Conservation (phyloP, 2,113 vertebrate genomes). For the Sinocyclocheilus maitianheensis region DNA sequence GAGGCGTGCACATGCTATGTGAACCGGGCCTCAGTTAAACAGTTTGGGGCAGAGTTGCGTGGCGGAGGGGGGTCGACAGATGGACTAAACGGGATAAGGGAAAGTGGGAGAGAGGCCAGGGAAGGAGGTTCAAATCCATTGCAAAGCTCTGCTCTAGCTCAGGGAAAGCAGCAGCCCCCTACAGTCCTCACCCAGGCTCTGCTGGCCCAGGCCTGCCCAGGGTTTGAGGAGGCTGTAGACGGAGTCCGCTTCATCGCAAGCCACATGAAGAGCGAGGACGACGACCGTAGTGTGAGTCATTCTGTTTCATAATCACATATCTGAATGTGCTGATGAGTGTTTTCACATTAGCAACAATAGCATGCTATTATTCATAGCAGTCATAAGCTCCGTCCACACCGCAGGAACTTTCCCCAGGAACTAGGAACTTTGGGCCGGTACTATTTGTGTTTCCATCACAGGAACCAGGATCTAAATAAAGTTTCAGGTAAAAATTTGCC, state of each 20-base stretch:
- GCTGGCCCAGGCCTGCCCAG: constrained; percentile 75
- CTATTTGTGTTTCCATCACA: no score
- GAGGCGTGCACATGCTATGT: constrained; percentile 84
- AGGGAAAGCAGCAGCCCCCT: constrained; percentile 68
- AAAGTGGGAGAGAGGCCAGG: constrained; percentile 67
- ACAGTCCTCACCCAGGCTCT: constrained; percentile 73
- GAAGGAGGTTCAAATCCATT: constrained; percentile 54
- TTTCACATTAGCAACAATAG: not conserved
- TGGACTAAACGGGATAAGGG: constrained; percentile 77
- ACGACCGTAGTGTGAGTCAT: constrained; percentile 92
- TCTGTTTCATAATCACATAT: constrained; percentile 6
- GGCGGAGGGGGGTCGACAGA: constrained; percentile 66
- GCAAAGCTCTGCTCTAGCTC: constrained; percentile 48
- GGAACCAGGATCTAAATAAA: no score
- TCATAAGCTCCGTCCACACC: not conserved
- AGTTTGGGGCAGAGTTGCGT: constrained; percentile 73
- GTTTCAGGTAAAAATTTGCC: no score
- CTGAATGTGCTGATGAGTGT: not conserved
- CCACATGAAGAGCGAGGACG: constrained; percentile 94
- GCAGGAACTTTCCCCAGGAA: no score
- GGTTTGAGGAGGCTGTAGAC: constrained; percentile 88
- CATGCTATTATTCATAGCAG: not conserved
- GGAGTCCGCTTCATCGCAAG: constrained; percentile 95
- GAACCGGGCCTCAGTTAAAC: constrained; percentile 82
- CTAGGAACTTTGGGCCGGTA: no score